Percentiles rank a stretch among this genome's conserved stretches.
Conservation (phyloP, 2,888 invertebrate genomes). For the Geotrupes spiniger region DNA sequence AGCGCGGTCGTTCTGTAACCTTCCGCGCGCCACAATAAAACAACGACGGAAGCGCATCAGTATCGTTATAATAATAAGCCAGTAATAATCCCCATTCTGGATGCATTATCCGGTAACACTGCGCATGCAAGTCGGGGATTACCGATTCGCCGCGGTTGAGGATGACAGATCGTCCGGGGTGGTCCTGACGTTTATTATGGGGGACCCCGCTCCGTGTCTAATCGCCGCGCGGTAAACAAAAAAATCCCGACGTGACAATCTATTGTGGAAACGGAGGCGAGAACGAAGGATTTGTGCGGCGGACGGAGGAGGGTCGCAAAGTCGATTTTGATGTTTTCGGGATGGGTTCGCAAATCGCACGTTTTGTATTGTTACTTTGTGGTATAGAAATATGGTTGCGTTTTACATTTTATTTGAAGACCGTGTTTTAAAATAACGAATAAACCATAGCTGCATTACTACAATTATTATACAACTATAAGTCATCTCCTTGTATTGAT, state of each 20-base stretch:
- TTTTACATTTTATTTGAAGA: too few species aligned
- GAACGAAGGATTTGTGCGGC: conserved; percentile 4
- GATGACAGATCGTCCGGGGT: conserved; percentile 44
- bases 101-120: conserved; percentile 14
- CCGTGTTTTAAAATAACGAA: too few species aligned
- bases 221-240: conserved; percentile 11
- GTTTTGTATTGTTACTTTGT: background rate
- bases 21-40: too few species aligned
- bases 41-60: conserved; percentile 7
- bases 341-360: background rate
- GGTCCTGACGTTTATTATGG: conserved; percentile 41
- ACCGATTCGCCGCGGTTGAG: conserved; percentile 42
- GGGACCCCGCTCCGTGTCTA: conserved; percentile 23
- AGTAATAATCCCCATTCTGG: conserved; percentile 10
- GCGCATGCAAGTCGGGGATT: conserved; percentile 39
- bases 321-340: conserved; percentile 5
- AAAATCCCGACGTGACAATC: conserved; percentile 5
- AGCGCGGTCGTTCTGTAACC: too few species aligned
- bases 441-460: too few species aligned
- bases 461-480: too few species aligned
- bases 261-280: conserved; percentile 10
- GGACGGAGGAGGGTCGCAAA: conserved; percentile 4
- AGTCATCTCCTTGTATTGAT: too few species aligned
- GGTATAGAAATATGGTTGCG: background rate
- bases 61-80: conserved; percentile 9